These are phyloP conservation scores for Camarhynchus parvulus DNA, from an alignment of 2,113 vertebrate genomes.

Conservation along the genomic window DNA sequence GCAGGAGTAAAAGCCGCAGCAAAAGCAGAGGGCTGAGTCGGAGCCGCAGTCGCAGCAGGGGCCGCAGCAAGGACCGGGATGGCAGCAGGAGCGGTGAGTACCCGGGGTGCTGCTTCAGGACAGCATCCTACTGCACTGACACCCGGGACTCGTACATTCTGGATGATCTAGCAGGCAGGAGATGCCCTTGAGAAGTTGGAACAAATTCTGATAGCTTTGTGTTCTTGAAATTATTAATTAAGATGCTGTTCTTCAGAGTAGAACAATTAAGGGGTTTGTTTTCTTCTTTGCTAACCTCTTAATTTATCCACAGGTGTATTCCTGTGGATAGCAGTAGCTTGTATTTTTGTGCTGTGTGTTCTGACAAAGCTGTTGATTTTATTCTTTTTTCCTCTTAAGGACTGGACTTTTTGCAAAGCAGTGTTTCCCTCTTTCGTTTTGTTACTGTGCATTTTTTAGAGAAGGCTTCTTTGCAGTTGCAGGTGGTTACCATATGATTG, in stretches of 20 bases:
- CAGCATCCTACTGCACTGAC: rapidly evolving
- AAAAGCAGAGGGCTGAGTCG: conserved; percentile 82
- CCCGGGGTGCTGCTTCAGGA: background rate
- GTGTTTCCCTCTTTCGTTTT: background rate
- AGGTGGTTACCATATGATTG: background rate
- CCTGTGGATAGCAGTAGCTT: background rate
- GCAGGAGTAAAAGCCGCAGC: conserved; percentile 88
- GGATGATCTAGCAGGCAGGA: background rate
- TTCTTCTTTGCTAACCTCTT: conserved; percentile 10
- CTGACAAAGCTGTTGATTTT: background rate
- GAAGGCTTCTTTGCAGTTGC: background rate
- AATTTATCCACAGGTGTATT: conserved; percentile 40
- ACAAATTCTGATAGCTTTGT: background rate
- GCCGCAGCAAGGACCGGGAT: conserved; percentile 82
- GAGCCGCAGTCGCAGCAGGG: conserved; percentile 83
- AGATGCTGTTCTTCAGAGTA: background rate
- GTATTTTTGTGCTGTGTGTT: background rate
- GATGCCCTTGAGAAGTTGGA: background rate
- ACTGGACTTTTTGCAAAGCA: background rate
- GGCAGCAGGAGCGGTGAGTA: conserved; percentile 73
- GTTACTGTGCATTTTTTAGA: background rate
- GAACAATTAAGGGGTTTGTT: conserved; percentile 18
- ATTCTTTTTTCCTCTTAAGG: background rate
- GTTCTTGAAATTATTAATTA: background rate
- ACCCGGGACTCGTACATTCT: rapidly evolving